Conservation (phyloP, 2,888 invertebrate species). For the Heliconius hortense region DNA sequence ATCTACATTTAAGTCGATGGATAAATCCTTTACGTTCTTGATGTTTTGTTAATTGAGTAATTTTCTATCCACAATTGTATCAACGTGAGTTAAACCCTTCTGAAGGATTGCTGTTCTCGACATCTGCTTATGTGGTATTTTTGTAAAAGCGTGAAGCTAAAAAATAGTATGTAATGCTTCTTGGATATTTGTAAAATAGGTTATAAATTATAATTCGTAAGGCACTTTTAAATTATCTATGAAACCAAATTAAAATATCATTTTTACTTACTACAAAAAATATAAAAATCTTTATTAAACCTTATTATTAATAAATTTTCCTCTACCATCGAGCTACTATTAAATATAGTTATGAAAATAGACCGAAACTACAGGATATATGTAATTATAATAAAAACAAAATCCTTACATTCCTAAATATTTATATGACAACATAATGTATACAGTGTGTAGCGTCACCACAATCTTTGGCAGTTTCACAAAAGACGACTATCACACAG, state of each 20-base stretch:
- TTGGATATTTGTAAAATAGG: too few species aligned
- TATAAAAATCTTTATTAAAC: too few species aligned
- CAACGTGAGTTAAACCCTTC: constrained; percentile 32
- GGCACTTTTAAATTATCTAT: too few species aligned
- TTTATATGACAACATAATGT: constrained; percentile 11
- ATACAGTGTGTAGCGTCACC: constrained; percentile 14
- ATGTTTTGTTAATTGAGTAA: constrained; percentile 44
- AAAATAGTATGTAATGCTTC: too few species aligned
- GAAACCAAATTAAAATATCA: too few species aligned
- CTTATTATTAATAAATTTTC: too few species aligned
- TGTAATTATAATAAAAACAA: neutral
- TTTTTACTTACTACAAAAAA: too few species aligned
- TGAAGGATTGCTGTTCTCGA: neutral
- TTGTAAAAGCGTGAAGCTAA: too few species aligned
- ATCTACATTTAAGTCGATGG: constrained; percentile 38
- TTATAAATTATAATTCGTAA: too few species aligned
- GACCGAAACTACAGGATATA: neutral
- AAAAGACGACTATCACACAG: constrained; percentile 51
- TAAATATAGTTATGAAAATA: neutral
- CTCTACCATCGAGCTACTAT: too few species aligned
- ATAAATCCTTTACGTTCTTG: constrained; percentile 42
- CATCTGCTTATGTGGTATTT: neutral
- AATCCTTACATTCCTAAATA: neutral
- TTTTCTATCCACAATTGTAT: constrained; percentile 40
- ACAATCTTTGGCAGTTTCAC: constrained; percentile 36